Evolutionary conservation across 2,888 invertebrate species (phyloP).

Genomic region (Amiota communis): DNA sequence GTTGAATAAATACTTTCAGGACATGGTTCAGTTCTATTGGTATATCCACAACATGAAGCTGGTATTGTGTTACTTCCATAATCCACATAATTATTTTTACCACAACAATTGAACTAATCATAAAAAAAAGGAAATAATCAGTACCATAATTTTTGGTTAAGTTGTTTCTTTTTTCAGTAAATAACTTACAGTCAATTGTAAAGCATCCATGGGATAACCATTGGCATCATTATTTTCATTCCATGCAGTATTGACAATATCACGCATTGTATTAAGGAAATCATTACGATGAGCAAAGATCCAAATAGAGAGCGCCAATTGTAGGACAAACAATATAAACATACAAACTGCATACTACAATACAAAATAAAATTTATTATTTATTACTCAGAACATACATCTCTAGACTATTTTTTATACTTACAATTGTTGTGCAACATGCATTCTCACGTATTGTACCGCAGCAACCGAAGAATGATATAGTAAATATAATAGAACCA

Average conservation of each 20-base stretch:
- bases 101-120: conserved; percentile 67
- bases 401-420: conserved; percentile 61
- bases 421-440: conserved; percentile 88
- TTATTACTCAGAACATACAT: not conserved
- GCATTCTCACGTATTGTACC: conserved; percentile 90
- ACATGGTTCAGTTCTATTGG: conserved; percentile 42
- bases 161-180: not conserved
- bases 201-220: conserved; percentile 63
- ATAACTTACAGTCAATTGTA: conserved; percentile 64
- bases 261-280: conserved; percentile 74
- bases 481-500: conserved; percentile 82
- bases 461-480: conserved; percentile 92
- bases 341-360: conserved; percentile 82
- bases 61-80: conserved; percentile 49
- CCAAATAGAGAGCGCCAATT: conserved; percentile 81
- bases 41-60: conserved; percentile 59
- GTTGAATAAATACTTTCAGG: conserved; percentile 29
- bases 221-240: conserved; percentile 49
- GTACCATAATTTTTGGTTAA: not conserved
- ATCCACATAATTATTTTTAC: conserved; percentile 43
- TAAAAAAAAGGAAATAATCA: conserved; percentile 1
- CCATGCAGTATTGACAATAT: conserved; percentile 74
- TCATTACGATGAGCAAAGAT: conserved; percentile 79
- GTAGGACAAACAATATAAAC: conserved; percentile 81
- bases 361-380: conserved; percentile 37